A percentile compares a stretch with the other conserved stretches of the same genome.
These are phyloP conservation scores for Gallinago paraguaiae DNA, from an alignment of 2,113 vertebrate genomes.

Conservation along the genomic window DNA sequence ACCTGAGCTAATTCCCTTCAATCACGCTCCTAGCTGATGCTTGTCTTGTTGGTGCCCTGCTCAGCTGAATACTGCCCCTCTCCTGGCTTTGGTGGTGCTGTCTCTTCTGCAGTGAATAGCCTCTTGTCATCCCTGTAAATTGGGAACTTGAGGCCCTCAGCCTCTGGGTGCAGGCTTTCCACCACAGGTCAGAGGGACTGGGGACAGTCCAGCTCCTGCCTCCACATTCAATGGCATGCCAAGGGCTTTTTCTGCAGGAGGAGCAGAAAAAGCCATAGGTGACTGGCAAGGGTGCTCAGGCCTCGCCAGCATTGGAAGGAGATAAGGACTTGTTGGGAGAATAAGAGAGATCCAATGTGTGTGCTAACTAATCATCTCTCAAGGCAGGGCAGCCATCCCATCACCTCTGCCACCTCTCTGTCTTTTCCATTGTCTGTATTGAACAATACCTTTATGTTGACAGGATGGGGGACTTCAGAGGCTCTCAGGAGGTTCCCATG, in stretches of 20 bases:
- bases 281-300: neutral
- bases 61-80: neutral
- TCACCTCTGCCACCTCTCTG: neutral
- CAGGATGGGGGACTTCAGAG: accelerated
- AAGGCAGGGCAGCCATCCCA: neutral
- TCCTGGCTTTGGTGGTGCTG: neutral
- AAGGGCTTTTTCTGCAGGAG: neutral
- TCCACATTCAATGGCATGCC: neutral
- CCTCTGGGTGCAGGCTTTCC: neutral
- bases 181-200: accelerated
- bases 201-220: neutral
- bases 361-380: neutral
- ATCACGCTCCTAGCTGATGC: neutral
- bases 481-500: neutral
- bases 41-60: neutral
- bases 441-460: neutral
- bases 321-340: neutral
- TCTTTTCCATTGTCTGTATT: neutral
- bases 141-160: neutral
- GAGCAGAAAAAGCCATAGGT: neutral
- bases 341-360: neutral
- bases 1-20: neutral
- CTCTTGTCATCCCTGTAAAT: neutral
- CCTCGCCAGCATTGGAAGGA: neutral
- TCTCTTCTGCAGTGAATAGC: neutral